Evolutionary conservation across 2,113 vertebrate species (phyloP).

Genomic region (Notechis scutatus): DNA sequence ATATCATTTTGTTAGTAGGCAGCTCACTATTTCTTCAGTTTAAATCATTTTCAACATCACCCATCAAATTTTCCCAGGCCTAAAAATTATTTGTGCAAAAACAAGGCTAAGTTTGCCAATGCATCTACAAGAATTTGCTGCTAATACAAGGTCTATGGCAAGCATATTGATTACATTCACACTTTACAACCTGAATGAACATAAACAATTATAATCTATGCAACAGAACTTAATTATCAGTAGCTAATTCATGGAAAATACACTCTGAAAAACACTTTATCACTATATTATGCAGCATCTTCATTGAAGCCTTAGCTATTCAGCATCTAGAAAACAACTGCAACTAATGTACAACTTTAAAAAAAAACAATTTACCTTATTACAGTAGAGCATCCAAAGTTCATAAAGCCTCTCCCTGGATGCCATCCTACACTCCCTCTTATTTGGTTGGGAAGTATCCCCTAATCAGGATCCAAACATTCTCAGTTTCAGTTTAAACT

Average conservation of each 20-base stretch:
- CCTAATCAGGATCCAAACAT: constrained; percentile 65
- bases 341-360: neutral
- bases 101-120: neutral
- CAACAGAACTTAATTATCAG: neutral
- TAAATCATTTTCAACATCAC: neutral
- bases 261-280: neutral
- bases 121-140: neutral
- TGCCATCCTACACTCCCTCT: constrained; percentile 80
- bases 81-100: neutral
- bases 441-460: constrained; percentile 35
- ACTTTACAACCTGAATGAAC: neutral
- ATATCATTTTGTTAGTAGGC: neutral
- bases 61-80: neutral
- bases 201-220: neutral
- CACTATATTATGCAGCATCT: neutral
- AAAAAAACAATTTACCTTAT: constrained; percentile 77
- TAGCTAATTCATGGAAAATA: neutral
- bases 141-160: neutral
- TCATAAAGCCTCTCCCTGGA: constrained; percentile 95
- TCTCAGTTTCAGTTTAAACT: constrained; percentile 34
- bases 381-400: constrained; percentile 98
- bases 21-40: neutral
- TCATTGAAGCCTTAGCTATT: neutral
- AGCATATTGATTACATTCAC: neutral
- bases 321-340: neutral